Evolutionary conservation across 1,140 invertebrate genomes (phyloP).

Genomic region (Sitophilus oryzae): DNA sequence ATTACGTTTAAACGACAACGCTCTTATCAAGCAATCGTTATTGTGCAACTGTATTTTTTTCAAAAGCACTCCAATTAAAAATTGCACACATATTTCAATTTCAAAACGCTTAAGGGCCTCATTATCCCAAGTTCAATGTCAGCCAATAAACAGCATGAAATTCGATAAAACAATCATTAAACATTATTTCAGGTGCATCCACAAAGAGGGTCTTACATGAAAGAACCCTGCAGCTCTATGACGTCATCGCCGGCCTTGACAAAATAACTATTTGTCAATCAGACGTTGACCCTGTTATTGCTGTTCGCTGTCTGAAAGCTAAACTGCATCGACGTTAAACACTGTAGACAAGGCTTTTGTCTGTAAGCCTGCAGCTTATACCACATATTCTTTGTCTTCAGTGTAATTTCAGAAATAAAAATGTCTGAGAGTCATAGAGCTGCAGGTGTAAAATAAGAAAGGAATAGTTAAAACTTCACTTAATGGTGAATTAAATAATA

Average conservation of each 20-base stretch:
- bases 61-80: neutral
- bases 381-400: too few relatives aligned
- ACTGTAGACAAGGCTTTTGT: too few relatives aligned
- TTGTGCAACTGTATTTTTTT: neutral
- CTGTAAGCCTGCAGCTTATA: too few relatives aligned
- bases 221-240: constrained; percentile 7
- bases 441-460: too few relatives aligned
- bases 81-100: neutral
- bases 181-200: neutral
- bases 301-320: neutral
- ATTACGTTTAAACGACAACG: too few relatives aligned
- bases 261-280: constrained; percentile 38
- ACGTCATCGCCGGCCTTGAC: constrained; percentile 35
- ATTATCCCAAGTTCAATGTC: neutral
- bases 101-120: neutral
- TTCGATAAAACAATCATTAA: neutral
- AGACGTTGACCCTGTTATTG: constrained; percentile 35
- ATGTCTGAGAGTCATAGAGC: too few relatives aligned
- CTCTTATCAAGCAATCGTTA: too few relatives aligned
- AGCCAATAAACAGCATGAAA: too few relatives aligned
- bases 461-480: too few relatives aligned
- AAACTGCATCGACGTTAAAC: neutral
- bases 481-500: too few relatives aligned
- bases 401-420: too few relatives aligned
- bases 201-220: neutral